A percentile compares a stretch with the other conserved stretches of the same genome.
phyloP scores from a whole-genome alignment of 2,888 invertebrate species.

The Cremastobaeus sp. region DNA sequence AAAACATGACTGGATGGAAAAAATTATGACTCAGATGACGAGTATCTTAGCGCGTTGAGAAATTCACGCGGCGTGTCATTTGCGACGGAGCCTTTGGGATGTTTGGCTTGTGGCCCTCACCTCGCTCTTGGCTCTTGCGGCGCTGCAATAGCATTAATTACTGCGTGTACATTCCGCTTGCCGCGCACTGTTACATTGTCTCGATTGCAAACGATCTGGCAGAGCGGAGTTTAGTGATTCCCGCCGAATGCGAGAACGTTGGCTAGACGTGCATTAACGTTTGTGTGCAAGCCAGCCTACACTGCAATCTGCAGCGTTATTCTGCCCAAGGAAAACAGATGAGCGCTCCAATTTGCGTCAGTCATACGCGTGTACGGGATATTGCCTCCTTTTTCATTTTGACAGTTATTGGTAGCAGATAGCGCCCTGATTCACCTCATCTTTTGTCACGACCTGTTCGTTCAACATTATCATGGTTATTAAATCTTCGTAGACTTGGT shows the following conservation, averaged over 20 bases:
- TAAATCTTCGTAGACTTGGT: not conserved
- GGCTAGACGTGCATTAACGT: conserved; percentile 42
- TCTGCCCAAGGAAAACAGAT: conserved; percentile 49
- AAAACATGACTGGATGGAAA: no score
- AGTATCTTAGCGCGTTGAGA: conserved; percentile 5
- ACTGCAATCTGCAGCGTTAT: conserved; percentile 34
- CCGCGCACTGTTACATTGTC: conserved; percentile 27
- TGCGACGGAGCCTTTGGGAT: conserved; percentile 33
- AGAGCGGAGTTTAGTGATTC: conserved; percentile 26
- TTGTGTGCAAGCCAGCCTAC: conserved; percentile 24
- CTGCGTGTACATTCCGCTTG: conserved; percentile 55
- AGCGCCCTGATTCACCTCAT: conserved; percentile 11
- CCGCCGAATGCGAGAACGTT: conserved; percentile 20
- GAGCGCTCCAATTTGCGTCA: conserved; percentile 50
- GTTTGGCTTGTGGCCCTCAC: conserved; percentile 48
- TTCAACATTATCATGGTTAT: conserved; percentile 5
- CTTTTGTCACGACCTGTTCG: conserved; percentile 14
- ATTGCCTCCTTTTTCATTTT: conserved; percentile 52
- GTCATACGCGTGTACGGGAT: conserved; percentile 27
- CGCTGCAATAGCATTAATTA: conserved; percentile 59
- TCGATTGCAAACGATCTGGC: conserved; percentile 1
- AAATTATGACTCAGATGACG: no score
- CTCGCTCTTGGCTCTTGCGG: conserved; percentile 53
- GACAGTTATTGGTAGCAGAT: conserved; percentile 48
- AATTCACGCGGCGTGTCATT: conserved; percentile 16